Evolutionary conservation across 2,888 invertebrate genomes (phyloP), one percentile per base, ranked within the genome.

Genomic region (Endotricha flammealis): DNA sequence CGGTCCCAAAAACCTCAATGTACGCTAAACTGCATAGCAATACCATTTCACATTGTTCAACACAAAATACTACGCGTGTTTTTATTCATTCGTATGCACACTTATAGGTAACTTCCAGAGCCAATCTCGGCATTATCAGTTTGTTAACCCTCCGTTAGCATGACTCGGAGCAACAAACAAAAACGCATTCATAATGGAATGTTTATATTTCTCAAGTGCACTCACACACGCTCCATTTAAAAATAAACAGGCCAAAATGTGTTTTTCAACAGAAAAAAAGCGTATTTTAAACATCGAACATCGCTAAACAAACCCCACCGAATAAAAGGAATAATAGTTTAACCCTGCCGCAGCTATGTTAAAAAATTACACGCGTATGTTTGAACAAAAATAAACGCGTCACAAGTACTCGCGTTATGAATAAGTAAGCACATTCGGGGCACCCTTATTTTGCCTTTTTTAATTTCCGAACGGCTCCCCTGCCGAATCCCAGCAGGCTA

Each of bases 161-260:
- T 57, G 65, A 57, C 58, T 61, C 53, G 54, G 50, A 46, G 48
- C 48, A 44, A 65, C 56, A 73, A 69, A 74, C 65, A 77, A 65
- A 63, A 67, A 64, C 54, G 55, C 55, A 62, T 61, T 62, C 59
- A 63, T 57, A 20, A 3, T n/a, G 57, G 48, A 64, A 49, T 66
- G 70, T 68, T 71, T 70, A 72, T 55, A 50, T 48, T 62, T 54
- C 60, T 57, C 52, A 62, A 77, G 73, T 62, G 70, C 74, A 64
- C 80, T 77, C 68, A 62, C 68, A 65, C 64, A 67, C 70, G 69
- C 66, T 50, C 63, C 52, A 64, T 70, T 74, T 69, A 50, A 78
- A 81, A 82, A 82, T 72, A 83, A 82, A 82, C 77, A 82, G 62
- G 56, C 60, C 63, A 68, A 70, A 67, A 62, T 69, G 61, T 67